Percentiles rank a stretch among this genome's conserved stretches.
Evolutionary conservation across 1,140 invertebrate species (phyloP).

Genomic region (Calliopsis andreniformis): DNA sequence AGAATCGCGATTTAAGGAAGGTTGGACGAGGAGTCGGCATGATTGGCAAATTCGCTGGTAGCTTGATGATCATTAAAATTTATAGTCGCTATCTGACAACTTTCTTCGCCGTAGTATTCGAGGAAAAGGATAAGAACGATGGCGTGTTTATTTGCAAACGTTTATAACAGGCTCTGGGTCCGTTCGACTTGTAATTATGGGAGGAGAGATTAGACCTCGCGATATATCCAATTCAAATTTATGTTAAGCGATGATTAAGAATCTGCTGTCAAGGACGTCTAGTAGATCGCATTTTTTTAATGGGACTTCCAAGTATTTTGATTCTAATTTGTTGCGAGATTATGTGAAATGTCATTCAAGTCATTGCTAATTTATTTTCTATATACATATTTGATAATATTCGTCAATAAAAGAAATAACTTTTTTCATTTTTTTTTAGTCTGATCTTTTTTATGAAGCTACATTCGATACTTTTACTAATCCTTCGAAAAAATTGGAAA

Average conservation of each 20-base stretch:
- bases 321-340: neutral
- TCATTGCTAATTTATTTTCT: too few relatives aligned
- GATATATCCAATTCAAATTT: conserved; percentile 17
- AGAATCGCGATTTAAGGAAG: conserved; percentile 1
- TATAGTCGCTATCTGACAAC: neutral
- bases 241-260: neutral
- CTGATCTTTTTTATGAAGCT: too few relatives aligned
- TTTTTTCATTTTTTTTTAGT: too few relatives aligned
- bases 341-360: too few relatives aligned
- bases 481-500: too few relatives aligned
- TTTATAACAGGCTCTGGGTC: neutral
- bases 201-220: neutral
- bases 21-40: neutral
- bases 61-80: conserved; percentile 12
- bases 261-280: neutral
- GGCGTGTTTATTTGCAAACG: neutral
- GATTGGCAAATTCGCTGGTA: conserved; percentile 7
- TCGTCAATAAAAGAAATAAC: too few relatives aligned
- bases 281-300: neutral
- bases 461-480: too few relatives aligned
- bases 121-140: neutral
- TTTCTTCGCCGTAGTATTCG: neutral
- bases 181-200: neutral
- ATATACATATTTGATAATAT: neutral
- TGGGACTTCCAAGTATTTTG: neutral